Evolutionary conservation across 2,113 vertebrate genomes (phyloP).

Genomic region (Sclerurus mexicanus): DNA sequence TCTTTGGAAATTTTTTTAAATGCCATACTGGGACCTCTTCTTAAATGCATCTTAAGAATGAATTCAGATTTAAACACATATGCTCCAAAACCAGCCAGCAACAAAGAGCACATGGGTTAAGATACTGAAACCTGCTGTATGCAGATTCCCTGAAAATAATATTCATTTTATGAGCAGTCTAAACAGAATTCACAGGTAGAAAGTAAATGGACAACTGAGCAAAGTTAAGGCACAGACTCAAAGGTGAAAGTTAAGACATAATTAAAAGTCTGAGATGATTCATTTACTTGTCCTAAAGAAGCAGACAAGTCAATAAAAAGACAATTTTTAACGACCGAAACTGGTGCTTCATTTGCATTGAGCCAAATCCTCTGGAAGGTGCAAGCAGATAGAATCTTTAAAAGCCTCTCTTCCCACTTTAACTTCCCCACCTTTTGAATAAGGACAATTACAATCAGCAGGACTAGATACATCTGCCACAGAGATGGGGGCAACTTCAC

Average conservation of each 20-base stretch:
- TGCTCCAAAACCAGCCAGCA: neutral
- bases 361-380: neutral
- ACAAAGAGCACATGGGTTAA: neutral
- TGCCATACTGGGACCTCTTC: neutral
- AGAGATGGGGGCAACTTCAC: neutral
- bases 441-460: neutral
- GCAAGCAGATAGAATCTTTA: neutral
- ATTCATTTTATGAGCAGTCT: neutral
- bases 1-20: neutral
- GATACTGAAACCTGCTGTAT: neutral
- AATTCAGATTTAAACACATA: neutral
- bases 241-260: neutral
- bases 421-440: neutral
- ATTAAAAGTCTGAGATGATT: neutral
- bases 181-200: neutral
- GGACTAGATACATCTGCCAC: neutral
- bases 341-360: neutral
- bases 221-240: neutral
- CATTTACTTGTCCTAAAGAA: neutral
- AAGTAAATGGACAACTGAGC: neutral
- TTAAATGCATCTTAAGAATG: neutral
- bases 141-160: neutral
- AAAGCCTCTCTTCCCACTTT: neutral
- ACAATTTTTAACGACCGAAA: neutral
- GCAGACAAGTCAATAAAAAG: neutral